Conservation (phyloP, 2,113 vertebrate genomes). For the Lampris incognitus region DNA sequence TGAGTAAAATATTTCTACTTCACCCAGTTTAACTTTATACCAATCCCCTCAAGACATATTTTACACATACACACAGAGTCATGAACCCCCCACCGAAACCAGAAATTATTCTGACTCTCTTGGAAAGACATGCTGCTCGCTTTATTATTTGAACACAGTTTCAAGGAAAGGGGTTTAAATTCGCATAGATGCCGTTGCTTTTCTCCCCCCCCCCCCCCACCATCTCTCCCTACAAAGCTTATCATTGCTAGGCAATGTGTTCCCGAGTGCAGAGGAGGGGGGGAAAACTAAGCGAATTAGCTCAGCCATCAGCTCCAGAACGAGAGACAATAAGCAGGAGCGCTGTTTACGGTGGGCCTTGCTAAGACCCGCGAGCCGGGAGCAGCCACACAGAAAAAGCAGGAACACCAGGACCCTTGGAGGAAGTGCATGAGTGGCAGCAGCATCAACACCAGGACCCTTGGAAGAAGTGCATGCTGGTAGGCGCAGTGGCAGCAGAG, state of each 20-base stretch:
- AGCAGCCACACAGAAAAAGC: constrained; percentile 68
- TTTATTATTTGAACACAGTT: constrained; percentile 96
- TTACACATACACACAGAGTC: constrained; percentile 88
- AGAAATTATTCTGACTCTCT: constrained; percentile 94
- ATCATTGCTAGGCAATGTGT: constrained; percentile 95
- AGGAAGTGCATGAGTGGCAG: constrained; percentile 49
- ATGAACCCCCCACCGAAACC: constrained; percentile 87
- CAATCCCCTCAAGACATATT: constrained; percentile 99
- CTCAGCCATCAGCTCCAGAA: constrained; percentile 96
- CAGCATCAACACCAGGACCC: constrained; percentile 49
- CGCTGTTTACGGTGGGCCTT: constrained; percentile 91
- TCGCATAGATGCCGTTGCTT: constrained; percentile 90
- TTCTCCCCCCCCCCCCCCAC: constrained; percentile 81
- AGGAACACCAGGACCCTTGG: constrained; percentile 30
- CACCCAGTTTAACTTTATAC: constrained; percentile 99
- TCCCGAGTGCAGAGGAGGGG: constrained; percentile 87
- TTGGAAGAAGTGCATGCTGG: constrained; percentile 28
- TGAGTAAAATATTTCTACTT: constrained; percentile 99
- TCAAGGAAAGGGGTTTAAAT: constrained; percentile 92
- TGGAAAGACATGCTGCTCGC: constrained; percentile 90
- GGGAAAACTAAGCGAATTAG: constrained; percentile 98
- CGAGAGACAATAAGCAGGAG: constrained; percentile 94
- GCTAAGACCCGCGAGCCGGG: constrained; percentile 82
- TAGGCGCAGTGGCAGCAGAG: neutral
- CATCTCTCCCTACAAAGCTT: constrained; percentile 87